Conservation (phyloP, 35 echinoderm and acorn worm species). For the Holothuria glaberrima region DNA sequence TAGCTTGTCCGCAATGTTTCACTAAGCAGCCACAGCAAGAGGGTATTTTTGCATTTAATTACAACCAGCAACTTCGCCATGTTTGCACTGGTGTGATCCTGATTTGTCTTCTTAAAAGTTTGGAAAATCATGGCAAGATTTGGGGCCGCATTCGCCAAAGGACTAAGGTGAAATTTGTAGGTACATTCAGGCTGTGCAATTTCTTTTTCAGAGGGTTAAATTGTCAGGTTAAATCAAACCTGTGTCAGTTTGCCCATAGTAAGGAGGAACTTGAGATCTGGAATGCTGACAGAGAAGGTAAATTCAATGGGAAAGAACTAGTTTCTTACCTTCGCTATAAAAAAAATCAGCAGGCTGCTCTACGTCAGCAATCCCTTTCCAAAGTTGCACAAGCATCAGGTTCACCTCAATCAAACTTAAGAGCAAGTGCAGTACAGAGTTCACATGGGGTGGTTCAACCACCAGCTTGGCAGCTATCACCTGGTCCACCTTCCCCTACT, state of each 20-base stretch:
- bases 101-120: slow-evolving; percentile 65
- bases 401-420: no score
- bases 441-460: no score
- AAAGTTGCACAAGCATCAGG: no score
- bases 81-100: slow-evolving; percentile 63
- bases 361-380: neutral
- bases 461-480: no score
- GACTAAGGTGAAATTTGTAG: neutral
- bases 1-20: slow-evolving; percentile 78
- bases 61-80: slow-evolving; percentile 34
- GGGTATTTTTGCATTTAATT: slow-evolving; percentile 54
- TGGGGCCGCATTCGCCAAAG: slow-evolving; percentile 3
- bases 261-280: slow-evolving; percentile 71
- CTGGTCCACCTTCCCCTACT: no score
- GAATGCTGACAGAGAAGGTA: slow-evolving; percentile 67
- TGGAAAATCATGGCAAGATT: neutral
- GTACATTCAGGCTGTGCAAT: slow-evolving; percentile 56
- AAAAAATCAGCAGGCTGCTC: neutral
- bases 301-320: slow-evolving; percentile 79
- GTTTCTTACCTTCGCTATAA: slow-evolving; percentile 40
- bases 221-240: slow-evolving; percentile 65
- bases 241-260: slow-evolving; percentile 78
- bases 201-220: slow-evolving; percentile 45
- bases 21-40: slow-evolving; percentile 29
- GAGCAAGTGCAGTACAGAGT: no score